phyloP scores from a whole-genome alignment of 2,888 invertebrate genomes.

The Diaphora mendica region DNA sequence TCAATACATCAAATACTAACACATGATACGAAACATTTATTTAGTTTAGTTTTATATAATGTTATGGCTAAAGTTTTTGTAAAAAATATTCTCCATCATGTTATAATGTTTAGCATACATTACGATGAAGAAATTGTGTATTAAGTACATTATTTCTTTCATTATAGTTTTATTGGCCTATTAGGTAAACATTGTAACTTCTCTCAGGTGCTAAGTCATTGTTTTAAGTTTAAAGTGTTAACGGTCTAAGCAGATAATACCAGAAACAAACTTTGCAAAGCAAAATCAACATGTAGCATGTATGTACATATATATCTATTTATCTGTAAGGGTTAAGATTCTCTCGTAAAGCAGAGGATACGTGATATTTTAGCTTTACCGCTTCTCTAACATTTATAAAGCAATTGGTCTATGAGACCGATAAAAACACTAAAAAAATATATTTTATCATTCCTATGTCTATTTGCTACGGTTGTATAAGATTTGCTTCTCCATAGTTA shows the following conservation, averaged over 20 bases:
- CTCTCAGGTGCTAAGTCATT: slow-evolving; percentile 57
- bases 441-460: slow-evolving; percentile 34
- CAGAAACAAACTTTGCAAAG: slow-evolving; percentile 74
- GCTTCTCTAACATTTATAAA: slow-evolving; percentile 75
- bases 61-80: slow-evolving; percentile 12
- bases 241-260: slow-evolving; percentile 78
- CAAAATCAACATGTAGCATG: slow-evolving; percentile 64
- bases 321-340: slow-evolving; percentile 70
- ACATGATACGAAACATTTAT: slow-evolving; percentile 28
- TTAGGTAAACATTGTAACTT: slow-evolving; percentile 45
- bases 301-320: slow-evolving; percentile 46
- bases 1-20: slow-evolving; percentile 56
- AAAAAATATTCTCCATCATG: slow-evolving; percentile 6
- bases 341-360: slow-evolving; percentile 74
- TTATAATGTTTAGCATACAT: neutral
- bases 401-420: slow-evolving; percentile 75
- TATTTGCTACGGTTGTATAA: slow-evolving; percentile 34
- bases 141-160: slow-evolving; percentile 4
- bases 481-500: slow-evolving; percentile 21
- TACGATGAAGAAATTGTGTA: neutral
- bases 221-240: slow-evolving; percentile 52
- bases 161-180: slow-evolving; percentile 42
- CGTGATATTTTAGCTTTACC: slow-evolving; percentile 86
- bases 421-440: slow-evolving; percentile 51
- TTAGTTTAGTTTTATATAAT: slow-evolving; percentile 39